Evolutionary conservation across 2,113 vertebrate species (phyloP).

Genomic region (Erpornis zantholeuca): DNA sequence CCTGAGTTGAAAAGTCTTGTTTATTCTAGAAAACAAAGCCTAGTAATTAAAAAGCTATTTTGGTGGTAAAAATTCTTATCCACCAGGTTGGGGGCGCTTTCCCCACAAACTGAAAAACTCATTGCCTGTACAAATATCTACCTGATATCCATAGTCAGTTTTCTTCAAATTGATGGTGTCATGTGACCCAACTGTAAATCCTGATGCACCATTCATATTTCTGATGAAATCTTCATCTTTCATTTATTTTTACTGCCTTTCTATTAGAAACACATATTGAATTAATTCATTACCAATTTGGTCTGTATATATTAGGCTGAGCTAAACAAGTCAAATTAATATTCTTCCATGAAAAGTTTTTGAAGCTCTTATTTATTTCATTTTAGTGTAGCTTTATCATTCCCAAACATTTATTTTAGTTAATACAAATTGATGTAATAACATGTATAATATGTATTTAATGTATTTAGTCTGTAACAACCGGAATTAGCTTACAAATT

Average conservation of each 20-base stretch:
- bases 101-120: background rate
- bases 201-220: background rate
- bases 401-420: background rate
- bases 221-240: background rate
- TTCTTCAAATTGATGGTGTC: background rate
- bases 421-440: background rate
- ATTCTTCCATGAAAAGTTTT: background rate
- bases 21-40: background rate
- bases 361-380: background rate
- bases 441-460: too few relatives aligned
- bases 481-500: background rate
- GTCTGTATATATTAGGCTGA: background rate
- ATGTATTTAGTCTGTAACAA: background rate
- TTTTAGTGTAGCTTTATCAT: background rate
- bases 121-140: background rate
- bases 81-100: background rate
- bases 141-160: background rate
- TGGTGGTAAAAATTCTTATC: background rate
- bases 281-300: background rate
- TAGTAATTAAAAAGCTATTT: background rate
- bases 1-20: background rate
- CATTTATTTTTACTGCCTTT: background rate
- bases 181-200: background rate
- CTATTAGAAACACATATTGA: background rate
- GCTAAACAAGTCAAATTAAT: background rate